phyloP scores from a whole-genome alignment of 2,113 vertebrate genomes.

The Chaetodon trifascialis region DNA sequence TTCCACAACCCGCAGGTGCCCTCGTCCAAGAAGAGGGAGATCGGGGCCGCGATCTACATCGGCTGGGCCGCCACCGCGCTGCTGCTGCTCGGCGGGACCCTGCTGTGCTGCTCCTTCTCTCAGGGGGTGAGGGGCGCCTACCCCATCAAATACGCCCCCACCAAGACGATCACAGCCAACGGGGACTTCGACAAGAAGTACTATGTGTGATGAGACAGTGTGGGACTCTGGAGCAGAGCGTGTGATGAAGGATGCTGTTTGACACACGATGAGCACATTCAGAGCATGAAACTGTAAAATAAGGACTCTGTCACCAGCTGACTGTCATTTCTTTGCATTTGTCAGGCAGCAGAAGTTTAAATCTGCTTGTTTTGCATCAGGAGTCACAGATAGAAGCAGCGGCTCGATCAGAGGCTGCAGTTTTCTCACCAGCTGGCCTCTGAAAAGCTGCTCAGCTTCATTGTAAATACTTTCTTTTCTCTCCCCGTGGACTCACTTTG shows the following conservation, averaged over 20 bases:
- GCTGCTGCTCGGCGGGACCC: conserved; percentile 89
- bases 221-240: not conserved
- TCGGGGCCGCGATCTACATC: conserved; percentile 94
- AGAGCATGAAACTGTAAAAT: not conserved
- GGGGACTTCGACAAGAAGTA: conserved; percentile 92
- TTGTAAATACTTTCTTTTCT: conserved; percentile 19
- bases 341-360: not conserved
- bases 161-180: conserved; percentile 82
- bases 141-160: conserved; percentile 87
- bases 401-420: not conserved
- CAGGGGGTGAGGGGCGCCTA: conserved; percentile 76
- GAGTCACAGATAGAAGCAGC: not conserved
- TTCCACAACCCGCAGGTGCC: conserved; percentile 89
- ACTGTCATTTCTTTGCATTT: not conserved
- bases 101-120: conserved; percentile 90
- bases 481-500: conserved; percentile 21
- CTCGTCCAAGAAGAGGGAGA: conserved; percentile 89
- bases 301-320: not conserved
- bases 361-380: not conserved
- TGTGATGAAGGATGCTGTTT: not conserved
- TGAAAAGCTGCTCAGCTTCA: conserved; percentile 32
- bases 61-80: conserved; percentile 92
- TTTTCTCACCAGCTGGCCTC: not conserved
- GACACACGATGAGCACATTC: not conserved
- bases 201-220: conserved; percentile 87